Evolutionary conservation across 2,888 invertebrate species (phyloP).

Genomic region (Priocnemis perturbator): DNA sequence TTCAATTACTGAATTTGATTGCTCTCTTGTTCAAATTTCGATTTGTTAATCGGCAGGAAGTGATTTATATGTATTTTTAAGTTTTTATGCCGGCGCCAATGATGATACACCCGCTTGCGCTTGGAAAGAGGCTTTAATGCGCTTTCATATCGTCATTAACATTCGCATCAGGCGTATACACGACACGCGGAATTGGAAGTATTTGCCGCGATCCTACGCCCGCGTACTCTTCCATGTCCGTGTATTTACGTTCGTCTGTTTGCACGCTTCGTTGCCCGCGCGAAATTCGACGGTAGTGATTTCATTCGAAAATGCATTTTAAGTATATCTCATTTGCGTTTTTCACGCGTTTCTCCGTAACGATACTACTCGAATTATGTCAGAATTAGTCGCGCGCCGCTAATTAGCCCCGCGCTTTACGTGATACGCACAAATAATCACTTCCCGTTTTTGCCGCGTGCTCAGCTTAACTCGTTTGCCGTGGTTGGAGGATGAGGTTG

Average conservation of each 20-base stretch:
- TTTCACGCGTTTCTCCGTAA: no score
- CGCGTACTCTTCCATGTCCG: no score
- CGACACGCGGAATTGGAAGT: constrained; percentile 22
- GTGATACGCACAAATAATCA: no score
- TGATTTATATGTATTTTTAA: constrained; percentile 11
- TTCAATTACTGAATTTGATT: constrained; percentile 19
- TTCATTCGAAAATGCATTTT: no score
- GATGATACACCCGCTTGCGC: not conserved
- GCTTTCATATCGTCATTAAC: not conserved
- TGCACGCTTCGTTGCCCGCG: not conserved
- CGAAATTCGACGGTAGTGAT: no score
- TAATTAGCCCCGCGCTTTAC: no score
- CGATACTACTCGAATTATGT: no score
- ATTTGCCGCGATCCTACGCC: not conserved
- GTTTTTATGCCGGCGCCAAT: constrained; percentile 11
- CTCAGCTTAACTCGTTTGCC: no score
- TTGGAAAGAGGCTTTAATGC: not conserved
- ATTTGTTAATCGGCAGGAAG: constrained; percentile 33
- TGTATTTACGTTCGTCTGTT: constrained; percentile 7
- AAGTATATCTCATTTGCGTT: no score
- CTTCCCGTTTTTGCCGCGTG: no score
- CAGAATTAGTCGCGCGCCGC: no score
- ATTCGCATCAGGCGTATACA: constrained; percentile 31
- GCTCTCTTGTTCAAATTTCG: constrained; percentile 14
- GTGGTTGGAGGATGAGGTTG: no score